Evolutionary conservation across 2,888 invertebrate species (phyloP).

Genomic region (Anthophora plumipes): DNA sequence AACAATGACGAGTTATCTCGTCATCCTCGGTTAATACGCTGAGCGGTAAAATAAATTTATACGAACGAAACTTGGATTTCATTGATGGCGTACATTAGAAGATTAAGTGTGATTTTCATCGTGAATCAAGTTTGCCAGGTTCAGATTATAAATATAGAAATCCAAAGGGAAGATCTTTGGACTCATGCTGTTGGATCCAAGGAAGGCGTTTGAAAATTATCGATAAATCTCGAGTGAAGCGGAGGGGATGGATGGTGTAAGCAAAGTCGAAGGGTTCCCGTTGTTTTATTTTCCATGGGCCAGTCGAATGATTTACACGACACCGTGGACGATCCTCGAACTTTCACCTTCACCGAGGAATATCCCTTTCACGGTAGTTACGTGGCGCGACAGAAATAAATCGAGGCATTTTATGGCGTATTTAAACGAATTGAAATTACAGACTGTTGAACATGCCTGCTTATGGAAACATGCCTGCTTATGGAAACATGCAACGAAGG

Average conservation of each 20-base stretch:
- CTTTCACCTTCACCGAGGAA: conserved; percentile 54
- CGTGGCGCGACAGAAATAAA: conserved; percentile 41
- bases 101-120: no score
- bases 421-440: conserved; percentile 45
- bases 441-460: not conserved
- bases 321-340: conserved; percentile 51
- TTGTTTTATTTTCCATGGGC: conserved; percentile 40
- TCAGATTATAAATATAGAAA: not conserved
- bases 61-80: no score
- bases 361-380: conserved; percentile 40
- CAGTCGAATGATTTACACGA: conserved; percentile 52
- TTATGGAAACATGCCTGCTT: not conserved
- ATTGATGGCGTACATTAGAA: no score
- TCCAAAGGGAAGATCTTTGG: not conserved
- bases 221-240: conserved; percentile 20
- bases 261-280: conserved; percentile 20
- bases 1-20: no score
- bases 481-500: not conserved
- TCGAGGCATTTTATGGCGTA: conserved; percentile 35
- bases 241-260: conserved; percentile 1
- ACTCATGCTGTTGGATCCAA: not conserved
- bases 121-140: not conserved
- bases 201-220: conserved; percentile 23
- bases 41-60: no score
- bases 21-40: no score